Evolutionary conservation across 2,797 vertebrate genomes (phyloP).

Genomic region (Tapirus indicus): DNA sequence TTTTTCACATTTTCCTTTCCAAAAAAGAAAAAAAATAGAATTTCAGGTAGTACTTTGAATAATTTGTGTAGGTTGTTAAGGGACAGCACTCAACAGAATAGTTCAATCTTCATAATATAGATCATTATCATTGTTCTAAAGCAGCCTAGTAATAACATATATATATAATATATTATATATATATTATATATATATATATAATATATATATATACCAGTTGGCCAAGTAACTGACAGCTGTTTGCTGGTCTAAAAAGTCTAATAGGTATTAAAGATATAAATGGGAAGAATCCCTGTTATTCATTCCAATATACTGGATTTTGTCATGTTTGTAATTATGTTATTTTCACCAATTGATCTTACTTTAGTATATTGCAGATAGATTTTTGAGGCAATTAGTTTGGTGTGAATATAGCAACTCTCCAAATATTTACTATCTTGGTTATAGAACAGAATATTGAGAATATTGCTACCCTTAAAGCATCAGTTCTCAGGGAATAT

Average conservation of each 20-base stretch:
- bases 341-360: background rate
- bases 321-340: background rate
- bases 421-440: background rate
- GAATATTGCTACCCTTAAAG: background rate
- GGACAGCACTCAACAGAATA: background rate
- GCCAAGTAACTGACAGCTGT: background rate
- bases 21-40: background rate
- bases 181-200: too few relatives aligned
- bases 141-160: background rate
- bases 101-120: background rate
- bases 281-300: background rate
- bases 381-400: background rate
- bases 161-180: background rate
- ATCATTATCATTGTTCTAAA: slow-evolving; percentile 10
- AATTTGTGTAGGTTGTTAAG: background rate
- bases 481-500: background rate
- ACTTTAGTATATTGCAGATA: background rate
- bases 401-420: background rate
- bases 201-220: background rate
- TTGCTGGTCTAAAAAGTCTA: background rate
- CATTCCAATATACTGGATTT: background rate
- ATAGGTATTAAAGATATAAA: background rate
- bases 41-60: slow-evolving; percentile 20
- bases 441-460: background rate
- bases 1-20: background rate